A percentile compares a stretch with the other conserved stretches of the same genome.
Evolutionary conservation across 2,888 invertebrate genomes (phyloP).

Genomic region (Gortyna flavago): DNA sequence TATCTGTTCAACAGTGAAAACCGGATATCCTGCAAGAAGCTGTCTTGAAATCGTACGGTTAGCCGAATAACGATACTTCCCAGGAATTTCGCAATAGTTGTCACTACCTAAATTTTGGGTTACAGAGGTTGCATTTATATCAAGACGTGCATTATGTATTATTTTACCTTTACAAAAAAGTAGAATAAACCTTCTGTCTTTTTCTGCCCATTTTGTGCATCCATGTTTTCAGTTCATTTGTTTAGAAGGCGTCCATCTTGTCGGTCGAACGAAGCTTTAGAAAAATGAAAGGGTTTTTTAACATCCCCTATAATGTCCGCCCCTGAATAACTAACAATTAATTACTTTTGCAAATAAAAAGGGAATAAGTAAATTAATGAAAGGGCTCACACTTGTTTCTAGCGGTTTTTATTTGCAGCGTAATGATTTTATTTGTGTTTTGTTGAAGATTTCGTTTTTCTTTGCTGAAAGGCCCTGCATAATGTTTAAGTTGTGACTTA

Average conservation of each 20-base stretch:
- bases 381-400: slow-evolving; percentile 51
- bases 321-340: slow-evolving; percentile 58
- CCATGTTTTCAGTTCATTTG: slow-evolving; percentile 60
- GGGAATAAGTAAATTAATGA: slow-evolving; percentile 51
- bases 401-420: slow-evolving; percentile 55
- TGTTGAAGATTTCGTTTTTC: background rate
- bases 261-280: slow-evolving; percentile 44
- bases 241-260: slow-evolving; percentile 58
- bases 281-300: slow-evolving; percentile 52
- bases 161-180: background rate
- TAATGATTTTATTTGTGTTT: slow-evolving; percentile 28
- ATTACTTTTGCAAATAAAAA: slow-evolving; percentile 57
- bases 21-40: background rate
- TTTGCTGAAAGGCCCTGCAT: background rate
- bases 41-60: background rate
- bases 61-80: background rate
- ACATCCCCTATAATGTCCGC: slow-evolving; percentile 46
- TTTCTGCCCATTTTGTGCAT: background rate
- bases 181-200: background rate
- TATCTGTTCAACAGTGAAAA: background rate
- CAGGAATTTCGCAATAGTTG: background rate
- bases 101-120: background rate
- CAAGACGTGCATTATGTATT: background rate
- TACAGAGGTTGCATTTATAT: background rate
- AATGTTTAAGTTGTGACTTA: background rate